A percentile compares a stretch with the other conserved stretches of the same genome.
Conservation (phyloP, 2,113 vertebrate species). For the Lipotes vexillifer region DNA sequence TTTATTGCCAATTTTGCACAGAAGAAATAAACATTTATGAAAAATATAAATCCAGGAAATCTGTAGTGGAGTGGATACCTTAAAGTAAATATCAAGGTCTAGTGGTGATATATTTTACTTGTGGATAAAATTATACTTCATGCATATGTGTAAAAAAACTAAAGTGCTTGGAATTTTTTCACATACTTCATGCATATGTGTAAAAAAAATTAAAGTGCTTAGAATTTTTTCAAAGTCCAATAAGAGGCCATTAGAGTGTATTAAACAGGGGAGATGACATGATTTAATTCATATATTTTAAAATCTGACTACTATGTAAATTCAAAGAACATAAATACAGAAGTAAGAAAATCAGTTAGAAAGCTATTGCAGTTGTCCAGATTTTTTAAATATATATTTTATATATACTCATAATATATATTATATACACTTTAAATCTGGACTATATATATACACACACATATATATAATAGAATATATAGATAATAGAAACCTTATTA, state of each 20-base stretch:
- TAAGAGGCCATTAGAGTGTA: not conserved
- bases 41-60: constrained; percentile 42
- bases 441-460: not conserved
- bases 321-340: not conserved
- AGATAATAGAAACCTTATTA: not conserved
- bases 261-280: not conserved
- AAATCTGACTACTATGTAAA: not conserved
- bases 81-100: not conserved
- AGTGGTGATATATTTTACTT: not conserved
- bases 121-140: not conserved
- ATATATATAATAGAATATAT: not conserved
- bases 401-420: not conserved
- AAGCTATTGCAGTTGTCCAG: not conserved
- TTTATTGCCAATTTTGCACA: constrained; percentile 41
- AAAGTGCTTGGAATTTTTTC: not conserved
- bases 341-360: not conserved
- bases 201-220: not conserved
- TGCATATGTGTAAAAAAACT: not conserved
- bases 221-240: constrained; percentile 10
- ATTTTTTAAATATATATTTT: not conserved
- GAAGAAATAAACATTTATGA: constrained; percentile 56
- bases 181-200: too few species aligned
- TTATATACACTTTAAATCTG: not conserved
- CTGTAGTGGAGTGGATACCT: not conserved
- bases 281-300: not conserved